Evolutionary conservation across 2,113 vertebrate species (phyloP).

Genomic region (Pantherophis guttatus): DNA sequence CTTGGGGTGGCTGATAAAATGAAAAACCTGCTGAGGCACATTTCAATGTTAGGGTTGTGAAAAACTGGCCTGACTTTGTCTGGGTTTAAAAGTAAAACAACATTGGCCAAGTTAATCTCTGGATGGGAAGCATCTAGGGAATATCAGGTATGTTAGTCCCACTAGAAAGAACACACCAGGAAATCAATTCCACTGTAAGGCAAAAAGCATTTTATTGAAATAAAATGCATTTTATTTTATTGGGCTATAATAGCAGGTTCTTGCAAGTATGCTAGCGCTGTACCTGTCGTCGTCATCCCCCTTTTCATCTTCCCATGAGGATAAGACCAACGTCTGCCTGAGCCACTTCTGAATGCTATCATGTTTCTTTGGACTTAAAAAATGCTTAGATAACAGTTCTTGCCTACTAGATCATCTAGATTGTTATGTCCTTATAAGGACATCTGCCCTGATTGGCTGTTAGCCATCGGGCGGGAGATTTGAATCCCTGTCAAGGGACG

Average conservation of each 20-base stretch:
- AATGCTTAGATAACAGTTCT: background rate
- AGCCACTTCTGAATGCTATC: background rate
- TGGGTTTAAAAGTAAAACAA: background rate
- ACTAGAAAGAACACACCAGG: background rate
- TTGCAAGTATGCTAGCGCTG: background rate
- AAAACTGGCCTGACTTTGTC: background rate
- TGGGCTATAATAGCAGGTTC: background rate
- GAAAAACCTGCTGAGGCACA: conserved; percentile 46
- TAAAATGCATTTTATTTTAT: background rate
- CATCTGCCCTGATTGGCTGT: too few relatives aligned
- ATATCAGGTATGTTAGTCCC: background rate
- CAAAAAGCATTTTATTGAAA: background rate
- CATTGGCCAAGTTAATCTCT: background rate
- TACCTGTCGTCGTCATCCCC: background rate
- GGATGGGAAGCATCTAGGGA: background rate
- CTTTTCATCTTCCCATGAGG: background rate
- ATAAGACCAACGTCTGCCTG: background rate
- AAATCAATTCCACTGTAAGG: background rate
- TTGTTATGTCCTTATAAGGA: too few relatives aligned
- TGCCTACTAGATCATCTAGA: background rate
- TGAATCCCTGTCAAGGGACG: too few relatives aligned
- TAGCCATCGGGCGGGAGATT: too few relatives aligned
- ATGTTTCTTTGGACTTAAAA: background rate
- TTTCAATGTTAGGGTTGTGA: conserved; percentile 57
- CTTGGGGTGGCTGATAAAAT: background rate